phyloP scores from a whole-genome alignment of 1,140 invertebrate genomes.

The Hyposmocoma kahamanoa region DNA sequence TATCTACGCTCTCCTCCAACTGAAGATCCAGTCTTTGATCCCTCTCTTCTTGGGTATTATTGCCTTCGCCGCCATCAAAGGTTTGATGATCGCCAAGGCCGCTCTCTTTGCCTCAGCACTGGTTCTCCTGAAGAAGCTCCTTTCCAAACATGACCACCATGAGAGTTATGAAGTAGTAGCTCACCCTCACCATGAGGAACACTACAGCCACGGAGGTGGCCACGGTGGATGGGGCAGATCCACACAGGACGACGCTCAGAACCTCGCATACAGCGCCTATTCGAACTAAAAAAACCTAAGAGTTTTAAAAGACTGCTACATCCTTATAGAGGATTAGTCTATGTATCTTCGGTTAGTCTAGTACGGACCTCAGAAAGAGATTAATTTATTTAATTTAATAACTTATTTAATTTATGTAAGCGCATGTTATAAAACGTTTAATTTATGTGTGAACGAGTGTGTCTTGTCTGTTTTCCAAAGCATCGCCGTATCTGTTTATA shows the following conservation, averaged over 20 bases:
- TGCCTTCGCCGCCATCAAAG: constrained; percentile 87
- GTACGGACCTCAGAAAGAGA: constrained; percentile 53
- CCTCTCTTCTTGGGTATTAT: constrained; percentile 85
- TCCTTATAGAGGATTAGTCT: constrained; percentile 9
- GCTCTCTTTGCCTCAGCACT: constrained; percentile 83
- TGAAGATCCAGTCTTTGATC: constrained; percentile 85
- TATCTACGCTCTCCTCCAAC: constrained; percentile 82
- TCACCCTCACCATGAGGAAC: constrained; percentile 77
- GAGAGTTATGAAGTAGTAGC: constrained; percentile 84
- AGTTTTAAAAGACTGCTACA: constrained; percentile 19
- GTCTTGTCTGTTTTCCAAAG: constrained; percentile 33
- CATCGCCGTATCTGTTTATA: constrained; percentile 21
- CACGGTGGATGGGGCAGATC: constrained; percentile 61
- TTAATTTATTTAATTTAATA: constrained; percentile 66
- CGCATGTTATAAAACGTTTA: constrained; percentile 18
- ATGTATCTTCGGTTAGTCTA: constrained; percentile 30
- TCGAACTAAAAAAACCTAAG: constrained; percentile 61
- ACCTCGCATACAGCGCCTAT: constrained; percentile 61
- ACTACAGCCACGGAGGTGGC: constrained; percentile 66
- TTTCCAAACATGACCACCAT: constrained; percentile 80
- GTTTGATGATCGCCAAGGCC: constrained; percentile 85
- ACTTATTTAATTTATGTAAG: constrained; percentile 52
- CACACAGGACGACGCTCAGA: constrained; percentile 57
- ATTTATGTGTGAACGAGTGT: constrained; percentile 47
- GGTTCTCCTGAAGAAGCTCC: constrained; percentile 84